Evolutionary conservation across 1,140 invertebrate genomes (phyloP).

Genomic region (Apocrypta bakeri): DNA sequence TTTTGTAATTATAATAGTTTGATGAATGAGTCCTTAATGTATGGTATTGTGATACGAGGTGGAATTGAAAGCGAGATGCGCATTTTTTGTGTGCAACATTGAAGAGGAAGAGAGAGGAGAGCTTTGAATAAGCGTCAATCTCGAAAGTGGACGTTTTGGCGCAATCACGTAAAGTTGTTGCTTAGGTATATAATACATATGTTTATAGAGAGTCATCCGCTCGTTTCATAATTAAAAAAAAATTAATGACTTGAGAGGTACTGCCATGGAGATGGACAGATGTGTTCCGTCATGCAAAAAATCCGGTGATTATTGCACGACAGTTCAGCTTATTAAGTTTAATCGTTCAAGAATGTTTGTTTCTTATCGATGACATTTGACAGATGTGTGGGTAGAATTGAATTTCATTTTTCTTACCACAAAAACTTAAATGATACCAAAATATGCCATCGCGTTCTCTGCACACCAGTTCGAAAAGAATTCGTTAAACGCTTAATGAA

Average conservation of each 20-base stretch:
- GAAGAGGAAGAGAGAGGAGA: not conserved
- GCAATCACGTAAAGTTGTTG: constrained; percentile 18
- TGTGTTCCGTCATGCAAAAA: not conserved
- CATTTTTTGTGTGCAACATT: not conserved
- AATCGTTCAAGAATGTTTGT: not conserved
- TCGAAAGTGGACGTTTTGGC: not conserved
- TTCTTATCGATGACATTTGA: not conserved
- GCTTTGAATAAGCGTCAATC: constrained; percentile 7
- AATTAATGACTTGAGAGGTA: constrained; percentile 13
- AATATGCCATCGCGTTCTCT: no score
- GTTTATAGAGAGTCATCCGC: constrained; percentile 15
- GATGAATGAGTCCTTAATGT: not conserved
- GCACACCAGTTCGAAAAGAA: no score
- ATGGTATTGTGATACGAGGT: not conserved
- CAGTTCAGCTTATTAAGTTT: not conserved
- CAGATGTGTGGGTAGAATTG: not conserved
- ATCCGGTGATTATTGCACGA: not conserved
- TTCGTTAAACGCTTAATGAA: not conserved
- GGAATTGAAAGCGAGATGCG: not conserved
- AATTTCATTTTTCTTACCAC: no score
- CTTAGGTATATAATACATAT: not conserved
- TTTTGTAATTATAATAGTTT: not conserved
- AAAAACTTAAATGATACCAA: no score
- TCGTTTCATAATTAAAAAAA: constrained; percentile 34
- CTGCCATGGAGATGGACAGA: not conserved